Base-by-base conservation (phyloP, 1,140 invertebrate species). In the Calycopis cecrops region DNA sequence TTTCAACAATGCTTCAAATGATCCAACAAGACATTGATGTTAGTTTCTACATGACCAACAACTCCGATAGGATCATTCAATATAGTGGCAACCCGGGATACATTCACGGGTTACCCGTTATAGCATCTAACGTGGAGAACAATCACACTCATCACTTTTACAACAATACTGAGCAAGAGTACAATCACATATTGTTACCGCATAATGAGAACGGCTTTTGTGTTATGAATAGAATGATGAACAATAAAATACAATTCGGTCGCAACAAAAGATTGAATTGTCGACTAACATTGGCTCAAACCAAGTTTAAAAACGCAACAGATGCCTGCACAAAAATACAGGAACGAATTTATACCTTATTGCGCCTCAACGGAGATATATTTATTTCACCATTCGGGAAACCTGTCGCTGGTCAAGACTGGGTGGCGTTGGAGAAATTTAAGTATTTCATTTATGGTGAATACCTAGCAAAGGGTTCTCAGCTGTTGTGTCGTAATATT, bases 71-170 rank as follows among this genome's bases (percentile, higher is more conserved):
- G 9, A 55, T 79, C 10, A 47, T 80, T 9, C 40, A 67, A 52
- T 68, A 76, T 4, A 86, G 83, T 63, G 83, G 83, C 3, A 83
- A 68, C 61, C 74, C 73, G 9, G 79, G 83, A 11, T 86, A 86
- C 51, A 55, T 73, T 3, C 37, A 33, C 38, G 69, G 71, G 12
- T 54, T 71, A n/a, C 75, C 76, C 1, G 40, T 86, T 6, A 75
- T 86, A 9, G 55, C 52, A 33, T 83, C 83, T 40, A 67, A 40
- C 48, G 58, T 47, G 10, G 62, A 67, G 53, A 60, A 38, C 28
- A 84, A 86, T 60, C 65, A 77, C 40, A 73, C 76, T n/a, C 40
- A 71, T 4, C 52, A 69, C 12, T 86, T 80, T 62, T 86, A 66
- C 35, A 76, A 83, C 35, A 53, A 42, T 12, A 69, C 60, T 11